Base-by-base conservation (phyloP, 2,113 vertebrate species). In the Gracilinanus agilis region DNA sequence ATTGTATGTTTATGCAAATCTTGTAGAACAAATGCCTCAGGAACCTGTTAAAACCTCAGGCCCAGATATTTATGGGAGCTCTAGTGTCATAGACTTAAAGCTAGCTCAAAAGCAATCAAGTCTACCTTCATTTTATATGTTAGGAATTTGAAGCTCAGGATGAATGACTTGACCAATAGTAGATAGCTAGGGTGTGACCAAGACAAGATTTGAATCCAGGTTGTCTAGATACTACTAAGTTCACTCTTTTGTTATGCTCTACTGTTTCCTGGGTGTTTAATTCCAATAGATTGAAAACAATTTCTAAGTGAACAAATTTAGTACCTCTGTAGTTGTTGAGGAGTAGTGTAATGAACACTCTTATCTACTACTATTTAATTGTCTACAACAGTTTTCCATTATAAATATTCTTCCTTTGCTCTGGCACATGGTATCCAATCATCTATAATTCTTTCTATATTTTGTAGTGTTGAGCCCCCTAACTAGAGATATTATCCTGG, bases 211-310 rank as follows among this genome's bases (percentile, higher is more conserved):
- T 83, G 67, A 83, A 40, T 83, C 16, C 34, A 83, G 19, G 19
- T 23, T 83, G 34, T 83, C n/a, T 21, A 40, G 29, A 11, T 23
- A 19, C 19, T 40, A 40, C 16, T 40, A 40, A 40, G 23, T 83
- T 83, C 67, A 67, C 29, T 25, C 5, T 34, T 34, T 3, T 75
- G n/a, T 75, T 34, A 67, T 34, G 34, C n/a, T 7, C 16, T 40
- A 40, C 16, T 83, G 34, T 16, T 34, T 83, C 6, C 19, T 83
- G 34, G 67, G 16, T 83, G 7, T 40, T 83, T 40, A 23, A 83
- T 83, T 29, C 67, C 91, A 91, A 61, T 75, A 97, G 25, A 92
- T 49, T 94, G 83, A 95, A 96, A 24, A 83, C 91, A 90, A 55
- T 93, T 55, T 95, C 21, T 83, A 83, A 19, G 67, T 83, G 40